These are phyloP conservation scores for Geotrypetes seraphini DNA, from an alignment of 2,797 vertebrate genomes.

Conservation along the genomic window DNA sequence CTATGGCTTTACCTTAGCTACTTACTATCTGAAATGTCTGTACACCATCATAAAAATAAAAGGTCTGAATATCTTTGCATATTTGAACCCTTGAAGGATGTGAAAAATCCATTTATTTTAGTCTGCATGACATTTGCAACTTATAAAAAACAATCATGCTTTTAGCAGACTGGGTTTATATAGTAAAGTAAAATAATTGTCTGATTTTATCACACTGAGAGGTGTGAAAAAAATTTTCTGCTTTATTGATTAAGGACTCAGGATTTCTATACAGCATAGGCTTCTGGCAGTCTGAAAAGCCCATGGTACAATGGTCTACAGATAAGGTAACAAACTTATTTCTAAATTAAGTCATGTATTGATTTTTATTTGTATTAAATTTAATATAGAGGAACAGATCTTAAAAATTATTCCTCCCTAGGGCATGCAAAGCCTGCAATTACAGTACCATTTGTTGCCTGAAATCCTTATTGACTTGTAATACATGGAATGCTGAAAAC, in stretches of 20 bases:
- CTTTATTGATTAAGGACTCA: conserved; percentile 21
- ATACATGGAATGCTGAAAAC: too few species aligned
- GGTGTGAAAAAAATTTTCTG: conserved; percentile 11
- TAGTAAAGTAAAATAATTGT: conserved; percentile 5
- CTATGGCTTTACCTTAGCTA: too few species aligned
- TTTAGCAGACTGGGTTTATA: too few species aligned
- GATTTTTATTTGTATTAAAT: conserved; percentile 21
- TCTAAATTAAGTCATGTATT: conserved; percentile 18
- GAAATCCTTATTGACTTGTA: neutral
- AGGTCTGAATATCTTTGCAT: too few species aligned
- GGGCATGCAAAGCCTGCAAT: neutral
- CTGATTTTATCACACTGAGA: conserved; percentile 13
- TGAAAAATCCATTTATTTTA: too few species aligned
- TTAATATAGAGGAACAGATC: neutral
- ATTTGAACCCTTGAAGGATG: too few species aligned
- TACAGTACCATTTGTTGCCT: neutral
- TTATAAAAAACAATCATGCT: too few species aligned
- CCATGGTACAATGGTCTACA: neutral
- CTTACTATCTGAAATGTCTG: too few species aligned
- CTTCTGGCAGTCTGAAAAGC: conserved; percentile 1
- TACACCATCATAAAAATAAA: too few species aligned
- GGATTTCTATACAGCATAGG: conserved; percentile 5
- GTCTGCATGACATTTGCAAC: too few species aligned
- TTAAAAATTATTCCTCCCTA: neutral
- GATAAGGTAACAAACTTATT: conserved; percentile 12